Percentiles rank a stretch among this genome's conserved stretches.
Conservation (phyloP, 2,888 invertebrate species). For the Lepidocyrtinus sp. region DNA sequence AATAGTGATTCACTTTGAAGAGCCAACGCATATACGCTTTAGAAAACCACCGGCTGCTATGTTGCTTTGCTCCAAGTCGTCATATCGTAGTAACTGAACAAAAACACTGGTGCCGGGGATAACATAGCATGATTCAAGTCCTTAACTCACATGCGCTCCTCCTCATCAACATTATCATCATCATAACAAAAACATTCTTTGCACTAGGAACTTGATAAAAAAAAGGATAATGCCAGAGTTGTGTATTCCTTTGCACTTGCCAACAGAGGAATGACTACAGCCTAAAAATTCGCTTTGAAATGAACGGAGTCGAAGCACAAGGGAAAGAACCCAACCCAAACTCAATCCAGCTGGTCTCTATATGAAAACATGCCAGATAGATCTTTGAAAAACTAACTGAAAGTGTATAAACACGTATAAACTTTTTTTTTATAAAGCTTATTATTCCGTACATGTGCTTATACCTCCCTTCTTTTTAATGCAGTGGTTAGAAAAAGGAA, state of each 20-base stretch:
- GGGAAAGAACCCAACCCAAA: constrained; percentile 36
- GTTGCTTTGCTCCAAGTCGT: background rate
- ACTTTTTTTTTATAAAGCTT: background rate
- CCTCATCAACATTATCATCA: constrained; percentile 27
- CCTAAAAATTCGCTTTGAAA: background rate
- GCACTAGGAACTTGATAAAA: background rate
- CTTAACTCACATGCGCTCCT: background rate
- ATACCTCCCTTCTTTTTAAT: background rate
- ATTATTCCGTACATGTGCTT: background rate
- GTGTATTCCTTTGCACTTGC: background rate
- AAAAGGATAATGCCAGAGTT: too few species aligned
- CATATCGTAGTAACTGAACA: too few species aligned
- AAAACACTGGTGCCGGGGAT: too few species aligned
- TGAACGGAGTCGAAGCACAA: background rate
- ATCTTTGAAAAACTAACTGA: background rate
- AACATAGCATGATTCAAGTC: background rate
- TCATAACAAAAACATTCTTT: constrained; percentile 2
- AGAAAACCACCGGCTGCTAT: constrained; percentile 50
- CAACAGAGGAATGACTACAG: background rate
- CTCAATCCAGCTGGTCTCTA: constrained; percentile 58
- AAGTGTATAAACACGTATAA: too few species aligned
- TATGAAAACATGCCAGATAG: constrained; percentile 34
- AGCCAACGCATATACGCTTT: background rate
- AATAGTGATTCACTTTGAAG: background rate
- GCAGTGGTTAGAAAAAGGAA: background rate